Percentiles rank a stretch among this genome's conserved stretches.
phyloP scores from a whole-genome alignment of 2,888 invertebrate species.

The Drosophila rubida region DNA sequence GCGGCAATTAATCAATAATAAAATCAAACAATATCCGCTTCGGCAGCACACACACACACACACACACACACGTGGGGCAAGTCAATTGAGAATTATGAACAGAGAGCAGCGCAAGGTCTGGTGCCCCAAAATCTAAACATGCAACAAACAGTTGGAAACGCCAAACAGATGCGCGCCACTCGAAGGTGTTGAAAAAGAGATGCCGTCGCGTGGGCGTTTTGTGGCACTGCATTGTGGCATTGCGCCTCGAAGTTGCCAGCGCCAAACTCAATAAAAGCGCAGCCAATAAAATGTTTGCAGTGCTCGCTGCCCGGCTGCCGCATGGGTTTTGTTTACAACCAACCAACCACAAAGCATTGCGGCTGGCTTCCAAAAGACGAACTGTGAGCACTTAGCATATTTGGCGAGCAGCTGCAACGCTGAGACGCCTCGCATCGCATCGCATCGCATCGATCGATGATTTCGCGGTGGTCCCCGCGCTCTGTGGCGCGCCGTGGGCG shows the following conservation, averaged over 20 bases:
- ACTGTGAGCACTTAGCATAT: slow-evolving; percentile 73
- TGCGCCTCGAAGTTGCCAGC: slow-evolving; percentile 53
- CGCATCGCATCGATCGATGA: slow-evolving; percentile 39
- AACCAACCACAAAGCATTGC: slow-evolving; percentile 6
- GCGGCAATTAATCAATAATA: slow-evolving; percentile 63
- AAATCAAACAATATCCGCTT: slow-evolving; percentile 60
- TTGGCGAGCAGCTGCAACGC: slow-evolving; percentile 69
- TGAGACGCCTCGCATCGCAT: slow-evolving; percentile 8
- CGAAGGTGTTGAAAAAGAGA: slow-evolving; percentile 74
- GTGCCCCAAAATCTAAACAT: slow-evolving; percentile 45
- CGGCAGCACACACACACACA: neutral
- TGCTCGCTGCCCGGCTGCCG: slow-evolving; percentile 21
- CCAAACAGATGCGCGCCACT: slow-evolving; percentile 69
- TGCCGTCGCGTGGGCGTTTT: slow-evolving; percentile 44
- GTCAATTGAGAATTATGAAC: slow-evolving; percentile 72
- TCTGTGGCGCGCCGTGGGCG: slow-evolving; percentile 4
- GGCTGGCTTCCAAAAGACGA: slow-evolving; percentile 19
- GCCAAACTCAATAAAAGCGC: slow-evolving; percentile 67
- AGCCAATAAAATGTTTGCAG: slow-evolving; percentile 76
- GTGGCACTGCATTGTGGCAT: slow-evolving; percentile 34
- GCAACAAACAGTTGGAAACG: slow-evolving; percentile 49
- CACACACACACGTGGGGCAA: slow-evolving; percentile 20
- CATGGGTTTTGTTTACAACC: slow-evolving; percentile 69
- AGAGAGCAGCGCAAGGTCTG: slow-evolving; percentile 32
- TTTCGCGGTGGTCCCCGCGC: slow-evolving; percentile 62